Evolutionary conservation across 2,888 invertebrate species (phyloP), one percentile per base, ranked within the genome.

Genomic region (Pseudoips prasinana): DNA sequence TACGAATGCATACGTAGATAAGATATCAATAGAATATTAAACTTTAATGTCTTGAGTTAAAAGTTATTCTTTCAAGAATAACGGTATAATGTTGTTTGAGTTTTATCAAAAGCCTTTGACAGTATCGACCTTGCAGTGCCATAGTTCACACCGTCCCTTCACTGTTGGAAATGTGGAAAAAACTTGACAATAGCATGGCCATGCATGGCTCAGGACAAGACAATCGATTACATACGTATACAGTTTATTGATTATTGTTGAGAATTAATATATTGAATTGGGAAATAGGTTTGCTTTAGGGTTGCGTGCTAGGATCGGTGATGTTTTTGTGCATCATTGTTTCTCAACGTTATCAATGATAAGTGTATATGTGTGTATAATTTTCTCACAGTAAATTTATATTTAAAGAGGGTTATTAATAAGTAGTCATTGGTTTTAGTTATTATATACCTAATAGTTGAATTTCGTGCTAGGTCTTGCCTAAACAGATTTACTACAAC

Each of bases 81-180:
- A 8, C 32, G 33, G 58, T 39, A 35, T 34, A 10, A 35, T 32
- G 11, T 52, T 55, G 52, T 52, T 55, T 20, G 33, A 57, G 67
- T 69, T 71, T 65, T 66, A 74, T 71, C 66, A 56, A 64, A 70
- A 71, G 79, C 75, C 72, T 83, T 78, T 84, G 82, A 83, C 74
- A 75, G 61, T 23, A 71, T 57, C 79, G 80, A 86, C 87, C 87
- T 87, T 85, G 79, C 58, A 40, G 64, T 68, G 69, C 73, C 74
- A 73, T 74, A 76, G 79, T 85, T 84, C 85, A 79, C 82, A 84
- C 85, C 79, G 80, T 75, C 87, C 87, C 87, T 87, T 87, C 87
- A 86, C 87, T 78, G 74, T 70, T 68, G 79, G 62, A 83, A 85
- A 82, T 81, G 75, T 79, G 75, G 78, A 79, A 87, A 86, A 87